A percentile compares a stretch with the other conserved stretches of the same genome.
Conservation (phyloP, 2,113 vertebrate species). For the Anoplopoma fimbria region DNA sequence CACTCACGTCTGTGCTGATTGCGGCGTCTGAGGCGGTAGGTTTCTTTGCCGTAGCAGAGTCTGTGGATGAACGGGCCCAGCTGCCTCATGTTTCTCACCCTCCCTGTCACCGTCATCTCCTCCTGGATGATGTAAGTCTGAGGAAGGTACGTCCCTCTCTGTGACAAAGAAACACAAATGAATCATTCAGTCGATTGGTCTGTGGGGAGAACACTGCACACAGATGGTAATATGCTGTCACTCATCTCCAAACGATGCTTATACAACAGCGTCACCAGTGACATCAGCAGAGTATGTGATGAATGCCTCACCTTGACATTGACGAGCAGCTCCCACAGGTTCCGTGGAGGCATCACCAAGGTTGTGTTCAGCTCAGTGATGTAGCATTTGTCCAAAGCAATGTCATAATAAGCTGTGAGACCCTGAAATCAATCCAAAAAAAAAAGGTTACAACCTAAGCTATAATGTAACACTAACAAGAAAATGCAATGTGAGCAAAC, state of each 20-base stretch:
- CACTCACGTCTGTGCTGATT: constrained; percentile 86
- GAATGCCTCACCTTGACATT: constrained; percentile 89
- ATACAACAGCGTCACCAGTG: neutral
- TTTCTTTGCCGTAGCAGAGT: constrained; percentile 93
- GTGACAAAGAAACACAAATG: constrained; percentile 58
- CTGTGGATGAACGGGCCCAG: constrained; percentile 93
- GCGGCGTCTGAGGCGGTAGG: constrained; percentile 90
- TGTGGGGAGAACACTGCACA: constrained; percentile 22
- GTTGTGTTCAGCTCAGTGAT: constrained; percentile 94
- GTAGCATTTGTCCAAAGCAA: constrained; percentile 94
- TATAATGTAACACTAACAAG: neutral
- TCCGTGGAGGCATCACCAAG: constrained; percentile 91
- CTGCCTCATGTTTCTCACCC: constrained; percentile 89
- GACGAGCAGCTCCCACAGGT: constrained; percentile 93
- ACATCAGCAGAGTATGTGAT: neutral
- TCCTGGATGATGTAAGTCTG: constrained; percentile 96
- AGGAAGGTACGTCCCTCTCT: constrained; percentile 94
- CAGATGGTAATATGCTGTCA: constrained; percentile 26
- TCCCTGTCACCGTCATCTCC: constrained; percentile 92
- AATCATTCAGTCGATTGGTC: constrained; percentile 44
- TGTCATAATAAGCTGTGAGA: constrained; percentile 94
- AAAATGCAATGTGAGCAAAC: neutral
- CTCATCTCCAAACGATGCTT: constrained; percentile 26
- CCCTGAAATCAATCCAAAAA: constrained; percentile 78
- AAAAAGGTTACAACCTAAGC: neutral